Percentiles rank a stretch among this genome's conserved stretches.
Evolutionary conservation across 2,888 invertebrate species (phyloP).

Genomic region (Drosophila ezoana): DNA sequence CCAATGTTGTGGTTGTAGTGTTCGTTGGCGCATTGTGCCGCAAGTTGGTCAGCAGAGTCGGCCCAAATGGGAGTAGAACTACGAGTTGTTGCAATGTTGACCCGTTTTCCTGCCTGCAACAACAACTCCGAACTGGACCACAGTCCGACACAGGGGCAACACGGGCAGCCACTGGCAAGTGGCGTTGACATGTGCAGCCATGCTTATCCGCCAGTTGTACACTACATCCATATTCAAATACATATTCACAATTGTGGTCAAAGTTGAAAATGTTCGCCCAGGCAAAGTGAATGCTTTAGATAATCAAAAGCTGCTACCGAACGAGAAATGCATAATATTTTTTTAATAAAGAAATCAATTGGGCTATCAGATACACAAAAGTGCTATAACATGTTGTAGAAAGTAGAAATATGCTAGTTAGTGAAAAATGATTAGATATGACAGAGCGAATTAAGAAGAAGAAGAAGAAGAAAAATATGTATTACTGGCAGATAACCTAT

Average conservation of each 20-base stretch:
- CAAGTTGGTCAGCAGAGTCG: slow-evolving; percentile 52
- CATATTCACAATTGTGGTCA: slow-evolving; percentile 59
- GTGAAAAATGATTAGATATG: slow-evolving; percentile 10
- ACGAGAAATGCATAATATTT: slow-evolving; percentile 31
- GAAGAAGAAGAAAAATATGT: neutral
- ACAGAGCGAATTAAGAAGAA: neutral
- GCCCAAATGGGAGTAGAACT: slow-evolving; percentile 65
- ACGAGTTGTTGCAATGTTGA: slow-evolving; percentile 67
- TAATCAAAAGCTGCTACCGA: slow-evolving; percentile 54
- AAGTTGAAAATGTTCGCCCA: slow-evolving; percentile 59
- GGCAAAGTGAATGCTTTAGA: slow-evolving; percentile 55
- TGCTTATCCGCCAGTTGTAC: slow-evolving; percentile 64
- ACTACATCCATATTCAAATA: slow-evolving; percentile 56
- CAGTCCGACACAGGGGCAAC: slow-evolving; percentile 9
- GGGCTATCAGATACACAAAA: slow-evolving; percentile 46
- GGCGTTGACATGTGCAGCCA: slow-evolving; percentile 70
- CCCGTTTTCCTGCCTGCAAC: slow-evolving; percentile 54
- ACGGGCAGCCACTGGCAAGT: slow-evolving; percentile 32
- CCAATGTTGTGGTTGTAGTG: slow-evolving; percentile 29
- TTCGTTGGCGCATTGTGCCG: slow-evolving; percentile 34
- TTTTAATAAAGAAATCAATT: slow-evolving; percentile 58
- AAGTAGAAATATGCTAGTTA: slow-evolving; percentile 11
- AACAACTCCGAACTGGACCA: slow-evolving; percentile 30
- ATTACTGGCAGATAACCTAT: neutral
- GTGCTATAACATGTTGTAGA: slow-evolving; percentile 44